Conservation (phyloP, 2,797 vertebrate genomes). For the Acrossocheilus fasciatus region DNA sequence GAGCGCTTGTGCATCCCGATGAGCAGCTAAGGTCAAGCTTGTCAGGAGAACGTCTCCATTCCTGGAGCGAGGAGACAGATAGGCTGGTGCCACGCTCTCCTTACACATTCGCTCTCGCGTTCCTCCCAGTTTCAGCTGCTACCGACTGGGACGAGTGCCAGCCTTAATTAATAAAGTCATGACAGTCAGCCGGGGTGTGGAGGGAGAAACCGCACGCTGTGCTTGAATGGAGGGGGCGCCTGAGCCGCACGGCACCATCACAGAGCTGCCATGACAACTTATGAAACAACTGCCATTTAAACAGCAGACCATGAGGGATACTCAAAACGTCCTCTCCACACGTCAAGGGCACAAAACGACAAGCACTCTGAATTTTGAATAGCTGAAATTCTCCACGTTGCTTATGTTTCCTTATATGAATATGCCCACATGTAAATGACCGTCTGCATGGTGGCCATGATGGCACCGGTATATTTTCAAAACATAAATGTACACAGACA, state of each 20-base stretch:
- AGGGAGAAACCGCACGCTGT: slow-evolving; percentile 8
- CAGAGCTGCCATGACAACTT: slow-evolving; percentile 7
- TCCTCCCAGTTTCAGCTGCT: slow-evolving; percentile 28
- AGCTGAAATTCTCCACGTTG: neutral
- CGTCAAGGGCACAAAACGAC: neutral
- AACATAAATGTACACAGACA: neutral
- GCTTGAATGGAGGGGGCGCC: slow-evolving; percentile 3
- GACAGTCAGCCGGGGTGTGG: slow-evolving; percentile 22
- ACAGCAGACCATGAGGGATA: neutral
- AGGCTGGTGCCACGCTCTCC: slow-evolving; percentile 15
- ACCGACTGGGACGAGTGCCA: slow-evolving; percentile 37
- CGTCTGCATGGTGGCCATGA: neutral
- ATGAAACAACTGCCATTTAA: slow-evolving; percentile 17
- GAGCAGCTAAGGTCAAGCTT: slow-evolving; percentile 33
- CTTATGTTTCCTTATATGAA: neutral
- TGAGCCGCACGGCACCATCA: neutral
- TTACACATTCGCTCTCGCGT: neutral
- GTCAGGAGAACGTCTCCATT: slow-evolving; percentile 24
- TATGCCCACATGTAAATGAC: slow-evolving; percentile 2
- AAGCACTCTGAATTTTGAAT: neutral
- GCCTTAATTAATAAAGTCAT: slow-evolving; percentile 44
- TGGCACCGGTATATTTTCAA: slow-evolving; percentile 5
- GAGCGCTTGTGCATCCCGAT: neutral
- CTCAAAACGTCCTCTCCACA: neutral
- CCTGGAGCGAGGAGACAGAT: slow-evolving; percentile 7